phyloP scores from a whole-genome alignment of 2,113 vertebrate species.

The Anseranas semipalmata region DNA sequence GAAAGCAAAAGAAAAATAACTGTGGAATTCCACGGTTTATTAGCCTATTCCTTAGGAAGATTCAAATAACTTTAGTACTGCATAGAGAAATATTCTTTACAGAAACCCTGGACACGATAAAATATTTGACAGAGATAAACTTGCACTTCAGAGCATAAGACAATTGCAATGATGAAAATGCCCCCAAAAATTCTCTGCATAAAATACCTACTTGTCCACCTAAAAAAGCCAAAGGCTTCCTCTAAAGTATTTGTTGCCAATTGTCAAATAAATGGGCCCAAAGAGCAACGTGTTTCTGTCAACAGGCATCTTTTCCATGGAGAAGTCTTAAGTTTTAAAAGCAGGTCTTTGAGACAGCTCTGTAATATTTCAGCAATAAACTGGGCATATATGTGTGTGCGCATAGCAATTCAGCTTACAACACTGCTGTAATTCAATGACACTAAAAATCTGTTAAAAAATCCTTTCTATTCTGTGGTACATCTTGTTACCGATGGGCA shows the following conservation, averaged over 20 bases:
- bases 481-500: background rate
- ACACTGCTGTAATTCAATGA: background rate
- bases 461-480: background rate
- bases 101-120: background rate
- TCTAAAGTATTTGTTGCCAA: background rate
- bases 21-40: background rate
- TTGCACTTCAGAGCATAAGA: background rate
- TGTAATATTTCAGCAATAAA: background rate
- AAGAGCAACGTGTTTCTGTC: background rate
- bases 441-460: background rate
- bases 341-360: background rate
- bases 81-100: background rate
- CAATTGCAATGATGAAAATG: background rate
- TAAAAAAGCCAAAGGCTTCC: background rate
- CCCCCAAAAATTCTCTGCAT: background rate
- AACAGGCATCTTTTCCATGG: background rate
- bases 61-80: background rate
- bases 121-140: background rate
- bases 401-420: background rate
- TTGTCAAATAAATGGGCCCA: background rate
- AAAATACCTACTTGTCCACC: background rate
- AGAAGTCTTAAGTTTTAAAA: background rate
- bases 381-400: accelerated
- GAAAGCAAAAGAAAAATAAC: background rate
- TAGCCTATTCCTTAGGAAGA: background rate